phyloP scores from a whole-genome alignment of 1,140 invertebrate genomes.

The Chrysomallon squamiferum region DNA sequence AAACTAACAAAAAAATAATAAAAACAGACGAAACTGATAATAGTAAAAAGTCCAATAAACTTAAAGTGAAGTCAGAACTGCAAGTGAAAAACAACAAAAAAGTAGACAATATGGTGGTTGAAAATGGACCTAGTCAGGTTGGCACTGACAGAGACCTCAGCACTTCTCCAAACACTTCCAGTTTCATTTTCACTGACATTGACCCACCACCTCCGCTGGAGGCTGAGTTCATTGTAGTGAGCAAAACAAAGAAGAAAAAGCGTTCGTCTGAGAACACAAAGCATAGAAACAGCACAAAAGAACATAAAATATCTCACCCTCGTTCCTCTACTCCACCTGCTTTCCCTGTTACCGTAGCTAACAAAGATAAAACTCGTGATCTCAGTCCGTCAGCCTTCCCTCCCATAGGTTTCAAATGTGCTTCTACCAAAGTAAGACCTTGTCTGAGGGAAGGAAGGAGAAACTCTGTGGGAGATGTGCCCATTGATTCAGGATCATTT shows the following conservation, averaged over 20 bases:
- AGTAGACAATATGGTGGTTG: not conserved
- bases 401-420: constrained; percentile 21
- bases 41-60: no score
- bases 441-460: constrained; percentile 35
- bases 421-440: constrained; percentile 13
- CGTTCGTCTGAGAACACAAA: constrained; percentile 1
- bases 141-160: not conserved
- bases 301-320: constrained; percentile 5
- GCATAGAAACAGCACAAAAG: constrained; percentile 2
- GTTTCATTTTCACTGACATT: constrained; percentile 47
- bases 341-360: constrained; percentile 10
- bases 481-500: constrained; percentile 25
- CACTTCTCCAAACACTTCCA: constrained; percentile 7
- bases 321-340: constrained; percentile 32
- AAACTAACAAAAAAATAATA: no score
- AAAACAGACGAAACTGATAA: no score
- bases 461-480: constrained; percentile 51
- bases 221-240: constrained; percentile 39
- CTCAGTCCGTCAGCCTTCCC: constrained; percentile 56
- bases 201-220: constrained; percentile 29
- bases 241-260: constrained; percentile 44
- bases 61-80: no score
- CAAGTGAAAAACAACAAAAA: not conserved
- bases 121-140: not conserved
- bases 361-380: constrained; percentile 27